Evolutionary conservation across 2,797 vertebrate species (phyloP).

Genomic region (Holocentrus rufus): DNA sequence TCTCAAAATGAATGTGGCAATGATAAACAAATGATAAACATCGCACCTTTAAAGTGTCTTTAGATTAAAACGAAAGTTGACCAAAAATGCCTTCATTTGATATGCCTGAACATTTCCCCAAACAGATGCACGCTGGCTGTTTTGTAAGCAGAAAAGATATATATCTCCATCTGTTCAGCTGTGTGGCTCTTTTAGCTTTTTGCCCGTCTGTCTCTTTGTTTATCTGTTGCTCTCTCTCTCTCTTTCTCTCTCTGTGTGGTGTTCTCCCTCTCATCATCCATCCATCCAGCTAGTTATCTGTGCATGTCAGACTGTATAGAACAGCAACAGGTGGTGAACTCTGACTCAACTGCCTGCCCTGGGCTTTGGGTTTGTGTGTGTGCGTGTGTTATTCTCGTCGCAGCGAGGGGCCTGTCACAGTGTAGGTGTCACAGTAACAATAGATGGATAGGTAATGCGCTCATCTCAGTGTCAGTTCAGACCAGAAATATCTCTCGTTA

Average conservation of each 20-base stretch:
- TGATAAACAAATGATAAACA: no score
- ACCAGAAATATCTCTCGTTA: slow-evolving; percentile 22
- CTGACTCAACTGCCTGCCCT: slow-evolving; percentile 30
- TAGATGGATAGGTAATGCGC: slow-evolving; percentile 3
- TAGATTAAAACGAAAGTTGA: no score
- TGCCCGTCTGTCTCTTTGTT: no score
- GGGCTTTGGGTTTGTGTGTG: neutral
- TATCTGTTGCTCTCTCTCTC: neutral
- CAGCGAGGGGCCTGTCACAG: neutral
- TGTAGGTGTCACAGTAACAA: slow-evolving; percentile 9
- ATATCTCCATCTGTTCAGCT: neutral
- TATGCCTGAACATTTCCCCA: no score
- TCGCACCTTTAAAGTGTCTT: no score
- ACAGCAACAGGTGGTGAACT: slow-evolving; percentile 46
- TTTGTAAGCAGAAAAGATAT: neutral
- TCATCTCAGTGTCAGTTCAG: neutral
- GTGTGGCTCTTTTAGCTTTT: neutral
- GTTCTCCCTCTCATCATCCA: no score
- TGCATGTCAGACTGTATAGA: slow-evolving; percentile 4
- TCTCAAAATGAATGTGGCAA: no score
- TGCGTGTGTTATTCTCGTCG: slow-evolving; percentile 13
- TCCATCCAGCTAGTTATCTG: neutral
- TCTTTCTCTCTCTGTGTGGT: neutral
- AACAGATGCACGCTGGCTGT: no score
- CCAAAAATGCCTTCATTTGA: no score